Conservation (phyloP, 92 coral and sea anemone genomes). For the Virgularia gustaviana region DNA sequence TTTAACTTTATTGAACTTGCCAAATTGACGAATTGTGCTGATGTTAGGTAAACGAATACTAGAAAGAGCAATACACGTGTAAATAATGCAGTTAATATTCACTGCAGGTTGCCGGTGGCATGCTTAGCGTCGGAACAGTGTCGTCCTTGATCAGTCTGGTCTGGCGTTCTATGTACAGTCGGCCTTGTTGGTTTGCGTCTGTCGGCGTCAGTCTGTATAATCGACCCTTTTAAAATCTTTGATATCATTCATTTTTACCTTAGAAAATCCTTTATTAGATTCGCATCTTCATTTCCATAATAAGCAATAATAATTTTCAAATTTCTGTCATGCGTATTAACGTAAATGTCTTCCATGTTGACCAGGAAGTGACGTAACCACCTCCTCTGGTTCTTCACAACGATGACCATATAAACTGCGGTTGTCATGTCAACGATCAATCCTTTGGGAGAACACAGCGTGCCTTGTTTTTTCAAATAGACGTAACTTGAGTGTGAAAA, state of each 20-base stretch:
- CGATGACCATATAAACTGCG: slow-evolving; percentile 22
- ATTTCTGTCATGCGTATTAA: slow-evolving; percentile 14
- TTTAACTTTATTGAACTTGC: slow-evolving; percentile 15
- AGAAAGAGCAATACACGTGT: no score
- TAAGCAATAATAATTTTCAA: slow-evolving; percentile 27
- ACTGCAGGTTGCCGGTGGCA: no score
- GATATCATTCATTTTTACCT: slow-evolving; percentile 13
- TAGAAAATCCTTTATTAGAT: slow-evolving; percentile 5
- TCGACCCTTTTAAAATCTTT: not conserved
- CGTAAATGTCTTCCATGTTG: slow-evolving; percentile 21
- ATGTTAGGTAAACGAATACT: slow-evolving; percentile 28
- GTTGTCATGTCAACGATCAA: not conserved
- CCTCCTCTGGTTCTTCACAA: slow-evolving; percentile 24
- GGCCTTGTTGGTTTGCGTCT: not conserved
- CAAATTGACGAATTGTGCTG: slow-evolving; percentile 3
- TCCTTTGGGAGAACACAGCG: not conserved
- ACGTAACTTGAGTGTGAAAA: slow-evolving; percentile 1
- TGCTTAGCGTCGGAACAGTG: no score
- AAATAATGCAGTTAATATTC: no score
- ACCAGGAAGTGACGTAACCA: slow-evolving; percentile 35
- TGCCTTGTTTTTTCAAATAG: slow-evolving; percentile 2
- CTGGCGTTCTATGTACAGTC: not conserved
- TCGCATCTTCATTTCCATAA: slow-evolving; percentile 16
- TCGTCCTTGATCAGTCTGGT: no score
- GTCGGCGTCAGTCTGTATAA: not conserved